These are phyloP conservation scores for Sphaeramia orbicularis DNA, from an alignment of 2,797 vertebrate genomes.

Conservation along the genomic window DNA sequence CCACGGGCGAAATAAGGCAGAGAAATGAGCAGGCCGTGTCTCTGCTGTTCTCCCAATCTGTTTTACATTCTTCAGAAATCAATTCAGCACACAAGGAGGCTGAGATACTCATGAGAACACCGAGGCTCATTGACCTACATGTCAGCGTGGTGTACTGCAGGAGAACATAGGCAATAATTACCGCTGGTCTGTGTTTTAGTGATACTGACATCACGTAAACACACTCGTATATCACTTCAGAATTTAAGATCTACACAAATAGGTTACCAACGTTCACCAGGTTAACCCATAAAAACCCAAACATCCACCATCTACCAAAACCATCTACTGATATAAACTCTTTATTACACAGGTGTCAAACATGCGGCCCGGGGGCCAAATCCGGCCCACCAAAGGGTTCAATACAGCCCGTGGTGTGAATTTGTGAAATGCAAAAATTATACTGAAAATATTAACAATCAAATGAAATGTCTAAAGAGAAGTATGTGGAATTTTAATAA, in stretches of 20 bases:
- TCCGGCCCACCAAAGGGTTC: too few species aligned
- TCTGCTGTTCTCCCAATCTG: conserved; percentile 8
- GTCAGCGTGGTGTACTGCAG: conserved; percentile 24
- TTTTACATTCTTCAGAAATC: conserved; percentile 25
- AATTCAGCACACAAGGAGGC: conserved; percentile 4
- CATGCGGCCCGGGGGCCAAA: too few species aligned
- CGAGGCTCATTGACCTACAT: conserved; percentile 53
- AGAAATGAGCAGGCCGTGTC: background rate
- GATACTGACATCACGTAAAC: conserved; percentile 1
- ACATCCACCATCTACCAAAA: too few species aligned
- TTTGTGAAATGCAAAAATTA: too few species aligned
- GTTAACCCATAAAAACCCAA: too few species aligned
- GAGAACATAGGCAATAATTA: conserved; percentile 36
- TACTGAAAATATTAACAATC: too few species aligned
- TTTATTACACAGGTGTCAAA: too few species aligned
- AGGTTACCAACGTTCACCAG: background rate
- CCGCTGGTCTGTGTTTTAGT: background rate
- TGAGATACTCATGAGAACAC: conserved; percentile 18
- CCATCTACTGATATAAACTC: too few species aligned
- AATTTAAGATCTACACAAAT: conserved; percentile 21
- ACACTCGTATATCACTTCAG: conserved; percentile 18
- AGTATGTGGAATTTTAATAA: too few species aligned
- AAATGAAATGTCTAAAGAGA: too few species aligned
- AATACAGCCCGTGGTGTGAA: too few species aligned
- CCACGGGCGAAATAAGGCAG: conserved; percentile 16